These are phyloP conservation scores for Steinernema hermaphroditum DNA, from an alignment of 2,888 invertebrate species.

Conservation along the genomic window DNA sequence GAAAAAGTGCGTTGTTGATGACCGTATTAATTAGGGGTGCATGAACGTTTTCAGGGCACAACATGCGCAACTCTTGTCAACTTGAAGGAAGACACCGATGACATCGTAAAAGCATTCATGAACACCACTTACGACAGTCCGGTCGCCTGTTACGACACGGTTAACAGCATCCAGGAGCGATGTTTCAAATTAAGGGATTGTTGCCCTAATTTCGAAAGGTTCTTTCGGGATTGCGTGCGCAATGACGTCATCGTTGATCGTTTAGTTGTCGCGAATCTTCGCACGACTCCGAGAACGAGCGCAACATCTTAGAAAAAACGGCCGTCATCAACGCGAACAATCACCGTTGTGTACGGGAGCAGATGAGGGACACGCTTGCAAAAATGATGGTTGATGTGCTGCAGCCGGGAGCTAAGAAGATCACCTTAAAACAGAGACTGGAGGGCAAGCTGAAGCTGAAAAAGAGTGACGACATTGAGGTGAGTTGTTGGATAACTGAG, in stretches of 20 bases:
- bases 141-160: conserved; percentile 22
- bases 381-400: conserved; percentile 22
- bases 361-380: conserved; percentile 27
- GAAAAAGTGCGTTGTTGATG: conserved; percentile 8
- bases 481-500: too few species aligned
- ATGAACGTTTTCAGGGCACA: neutral
- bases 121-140: conserved; percentile 29
- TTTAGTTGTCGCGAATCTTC: conserved; percentile 29
- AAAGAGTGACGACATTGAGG: conserved; percentile 13
- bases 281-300: conserved; percentile 27
- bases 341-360: conserved; percentile 13
- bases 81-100: conserved; percentile 17
- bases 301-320: conserved; percentile 16
- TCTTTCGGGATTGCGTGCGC: neutral
- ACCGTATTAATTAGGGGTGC: neutral
- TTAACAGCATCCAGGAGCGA: conserved; percentile 11
- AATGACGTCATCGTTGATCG: too few species aligned
- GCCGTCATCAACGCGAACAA: conserved; percentile 16
- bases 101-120: conserved; percentile 18
- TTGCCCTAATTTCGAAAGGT: conserved; percentile 25
- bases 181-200: conserved; percentile 15
- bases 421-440: conserved; percentile 15
- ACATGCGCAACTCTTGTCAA: conserved; percentile 8
- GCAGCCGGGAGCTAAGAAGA: conserved; percentile 25
- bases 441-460: conserved; percentile 25